Base-by-base conservation (phyloP, 1,140 invertebrate species). In the Choristoneura fumiferana region DNA sequence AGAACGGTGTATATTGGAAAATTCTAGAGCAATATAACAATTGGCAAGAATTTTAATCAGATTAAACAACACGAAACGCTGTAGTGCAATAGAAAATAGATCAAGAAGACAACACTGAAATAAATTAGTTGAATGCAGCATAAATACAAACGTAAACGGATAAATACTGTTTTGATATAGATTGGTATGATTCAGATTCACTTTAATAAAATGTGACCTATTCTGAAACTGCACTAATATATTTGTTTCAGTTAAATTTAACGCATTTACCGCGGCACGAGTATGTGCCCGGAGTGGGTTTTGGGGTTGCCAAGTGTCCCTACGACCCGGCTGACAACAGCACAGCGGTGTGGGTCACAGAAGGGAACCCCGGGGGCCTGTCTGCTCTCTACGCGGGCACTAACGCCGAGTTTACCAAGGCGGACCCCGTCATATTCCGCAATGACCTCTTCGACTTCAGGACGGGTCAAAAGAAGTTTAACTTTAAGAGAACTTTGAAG, bases 311-410 rank as follows among this genome's bases (percentile, higher is more conserved):
- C 63, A 95, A 96, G 87, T 97, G 96, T 87, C 96, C 96, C 52
- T 96, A 95, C 84, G 95, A 97, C 91, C 95, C 96, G 0, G 93
- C 94, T 64, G 95, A 97, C 89, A 97, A 97, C 90, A 95, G 95
- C 61, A 97, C 96, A 43, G 96, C 95, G 18, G 93, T 97, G 62
- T 97, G 95, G 94, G 95, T 96, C 73, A 95, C 95, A 75, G 90
- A 92, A 57, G 96, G 96, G 66, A 97, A 97, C 90, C 95, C 96
- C 54, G 95, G 94, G 62, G 93, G 92, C 67, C 89, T 96, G 63
- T 93, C 96, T 39, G 94, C 95, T 8, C 90, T 98, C 34, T 98
- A 97, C 85, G 93, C 96, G 18, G 97, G 96, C 45, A 98, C 97
- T 57, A 96, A 97, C 74, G 95, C 96, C 3, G 96, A 98, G 86